A percentile compares a stretch with the other conserved stretches of the same genome.
Conservation (phyloP, 2,888 invertebrate species). For the Thyatira batis region DNA sequence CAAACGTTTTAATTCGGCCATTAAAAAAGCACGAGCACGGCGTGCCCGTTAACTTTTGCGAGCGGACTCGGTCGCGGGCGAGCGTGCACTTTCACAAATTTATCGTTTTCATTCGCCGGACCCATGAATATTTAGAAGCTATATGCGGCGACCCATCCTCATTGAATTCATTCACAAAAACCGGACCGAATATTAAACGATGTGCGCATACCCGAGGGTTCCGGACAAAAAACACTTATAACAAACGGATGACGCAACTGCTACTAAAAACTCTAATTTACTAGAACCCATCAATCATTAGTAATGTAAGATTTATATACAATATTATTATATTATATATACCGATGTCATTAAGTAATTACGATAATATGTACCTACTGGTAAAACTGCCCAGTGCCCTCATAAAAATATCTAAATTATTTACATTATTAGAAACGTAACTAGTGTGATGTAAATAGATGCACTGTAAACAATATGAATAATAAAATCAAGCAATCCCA, state of each 20-base stretch:
- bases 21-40: constrained; percentile 7
- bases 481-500: not conserved
- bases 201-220: constrained; percentile 5
- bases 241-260: constrained; percentile 2
- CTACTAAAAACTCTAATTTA: constrained; percentile 4
- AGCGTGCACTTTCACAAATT: constrained; percentile 39
- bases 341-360: no score
- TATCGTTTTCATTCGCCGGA: constrained; percentile 48
- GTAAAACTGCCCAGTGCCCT: no score
- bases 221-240: constrained; percentile 9
- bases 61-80: constrained; percentile 20
- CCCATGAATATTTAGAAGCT: constrained; percentile 65
- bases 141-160: constrained; percentile 42
- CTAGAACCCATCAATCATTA: not conserved
- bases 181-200: constrained; percentile 32
- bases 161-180: constrained; percentile 45
- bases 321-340: no score
- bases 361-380: no score
- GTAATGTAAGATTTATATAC: not conserved
- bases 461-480: not conserved
- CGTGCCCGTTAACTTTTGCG: constrained; percentile 44
- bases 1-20: not conserved
- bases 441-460: no score
- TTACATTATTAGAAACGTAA: no score
- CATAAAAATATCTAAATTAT: not conserved